Conservation (phyloP, 2,888 invertebrate genomes). For the Thymelicus lineola region DNA sequence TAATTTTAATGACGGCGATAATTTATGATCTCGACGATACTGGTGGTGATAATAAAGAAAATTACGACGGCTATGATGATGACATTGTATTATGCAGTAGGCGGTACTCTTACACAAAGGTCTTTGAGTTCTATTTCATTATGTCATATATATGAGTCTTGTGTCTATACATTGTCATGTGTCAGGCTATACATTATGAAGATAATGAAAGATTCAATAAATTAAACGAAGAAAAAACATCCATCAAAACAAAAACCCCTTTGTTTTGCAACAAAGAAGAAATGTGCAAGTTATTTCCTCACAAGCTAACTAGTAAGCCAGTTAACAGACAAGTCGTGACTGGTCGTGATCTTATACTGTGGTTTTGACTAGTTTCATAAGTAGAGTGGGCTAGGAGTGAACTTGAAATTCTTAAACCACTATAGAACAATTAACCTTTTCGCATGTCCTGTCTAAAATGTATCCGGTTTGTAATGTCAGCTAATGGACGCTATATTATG, state of each 20-base stretch:
- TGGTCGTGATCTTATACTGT: slow-evolving; percentile 6
- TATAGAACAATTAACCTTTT: slow-evolving; percentile 10
- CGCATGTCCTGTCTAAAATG: slow-evolving; percentile 12
- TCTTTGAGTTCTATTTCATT: too few relatives aligned
- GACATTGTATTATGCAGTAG: too few relatives aligned
- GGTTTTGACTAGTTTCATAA: slow-evolving; percentile 12
- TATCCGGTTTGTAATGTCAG: slow-evolving; percentile 15
- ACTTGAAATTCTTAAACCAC: slow-evolving; percentile 4
- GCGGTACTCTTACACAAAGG: too few relatives aligned
- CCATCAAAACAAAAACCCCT: background rate
- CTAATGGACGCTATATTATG: background rate
- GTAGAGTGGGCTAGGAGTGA: background rate
- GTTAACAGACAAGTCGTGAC: slow-evolving; percentile 7
- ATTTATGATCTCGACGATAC: too few relatives aligned
- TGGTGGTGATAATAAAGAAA: too few relatives aligned
- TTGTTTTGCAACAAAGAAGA: background rate
- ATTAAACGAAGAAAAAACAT: background rate
- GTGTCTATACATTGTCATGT: too few relatives aligned
- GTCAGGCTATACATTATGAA: background rate
- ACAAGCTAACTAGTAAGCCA: background rate
- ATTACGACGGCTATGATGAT: too few relatives aligned
- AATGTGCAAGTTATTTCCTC: background rate
- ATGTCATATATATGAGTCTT: too few relatives aligned
- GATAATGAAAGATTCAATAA: background rate
- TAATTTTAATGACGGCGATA: too few relatives aligned